Conservation (phyloP, 2,888 invertebrate genomes). For the Gasteruption jaculator region DNA sequence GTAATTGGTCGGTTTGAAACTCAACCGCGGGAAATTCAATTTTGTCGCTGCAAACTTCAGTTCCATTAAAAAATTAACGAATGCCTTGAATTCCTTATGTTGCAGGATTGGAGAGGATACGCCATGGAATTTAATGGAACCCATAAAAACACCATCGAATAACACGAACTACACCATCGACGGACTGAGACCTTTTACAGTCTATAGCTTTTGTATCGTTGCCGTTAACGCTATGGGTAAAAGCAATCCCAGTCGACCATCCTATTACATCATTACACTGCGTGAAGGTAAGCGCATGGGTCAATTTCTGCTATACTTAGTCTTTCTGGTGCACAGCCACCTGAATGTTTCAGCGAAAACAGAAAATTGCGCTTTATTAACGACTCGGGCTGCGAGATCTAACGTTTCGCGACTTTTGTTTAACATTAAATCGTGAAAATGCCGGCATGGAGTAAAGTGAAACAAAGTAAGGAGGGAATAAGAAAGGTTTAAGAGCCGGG, state of each 20-base stretch:
- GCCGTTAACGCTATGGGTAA: slow-evolving; percentile 70
- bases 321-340: too few species aligned
- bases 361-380: too few species aligned
- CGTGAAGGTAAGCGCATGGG: slow-evolving; percentile 62
- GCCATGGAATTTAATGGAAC: slow-evolving; percentile 62
- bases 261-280: slow-evolving; percentile 70
- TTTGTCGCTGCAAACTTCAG: too few species aligned
- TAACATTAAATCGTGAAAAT: too few species aligned
- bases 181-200: slow-evolving; percentile 67
- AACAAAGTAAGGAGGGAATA: slow-evolving; percentile 6
- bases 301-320: too few species aligned
- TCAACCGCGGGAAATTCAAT: too few species aligned
- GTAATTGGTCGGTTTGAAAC: too few species aligned
- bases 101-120: slow-evolving; percentile 67
- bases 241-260: slow-evolving; percentile 65
- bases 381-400: too few species aligned
- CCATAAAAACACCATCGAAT: slow-evolving; percentile 62
- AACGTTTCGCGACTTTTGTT: too few species aligned
- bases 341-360: too few species aligned
- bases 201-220: slow-evolving; percentile 69
- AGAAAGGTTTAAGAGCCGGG: slow-evolving; percentile 14
- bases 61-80: too few species aligned
- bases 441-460: background rate
- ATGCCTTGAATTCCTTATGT: too few species aligned
- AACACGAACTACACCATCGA: slow-evolving; percentile 64